phyloP scores from a whole-genome alignment of 35 echinoderm and acorn worm genomes.

The Ptychodera flava region DNA sequence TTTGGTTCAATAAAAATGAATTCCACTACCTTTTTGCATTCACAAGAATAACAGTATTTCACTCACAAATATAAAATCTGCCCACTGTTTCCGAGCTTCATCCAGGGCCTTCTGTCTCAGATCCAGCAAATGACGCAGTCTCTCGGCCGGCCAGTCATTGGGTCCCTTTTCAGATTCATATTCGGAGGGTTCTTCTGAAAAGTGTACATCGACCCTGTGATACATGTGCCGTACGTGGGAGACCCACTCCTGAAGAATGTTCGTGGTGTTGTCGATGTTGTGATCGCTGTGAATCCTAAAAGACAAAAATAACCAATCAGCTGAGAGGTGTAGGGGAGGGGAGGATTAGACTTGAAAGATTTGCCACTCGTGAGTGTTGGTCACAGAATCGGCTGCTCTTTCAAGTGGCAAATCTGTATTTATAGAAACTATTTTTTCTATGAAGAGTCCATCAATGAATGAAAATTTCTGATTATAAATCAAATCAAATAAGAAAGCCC shows the following conservation, averaged over 20 bases:
- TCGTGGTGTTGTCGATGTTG: slow-evolving; percentile 67
- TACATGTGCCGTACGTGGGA: slow-evolving; percentile 27
- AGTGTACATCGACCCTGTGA: slow-evolving; percentile 64
- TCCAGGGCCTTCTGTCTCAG: slow-evolving; percentile 60
- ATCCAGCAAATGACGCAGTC: slow-evolving; percentile 57
- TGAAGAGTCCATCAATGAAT: no score
- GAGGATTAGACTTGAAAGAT: background rate
- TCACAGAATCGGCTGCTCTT: background rate
- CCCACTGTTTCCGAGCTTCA: slow-evolving; percentile 72
- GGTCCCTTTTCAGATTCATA: slow-evolving; percentile 61
- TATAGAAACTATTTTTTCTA: background rate
- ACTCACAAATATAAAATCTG: slow-evolving; percentile 92
- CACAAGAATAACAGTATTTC: no score
- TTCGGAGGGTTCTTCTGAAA: slow-evolving; percentile 21
- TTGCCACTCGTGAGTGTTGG: background rate
- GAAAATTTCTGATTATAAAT: no score
- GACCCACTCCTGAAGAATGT: slow-evolving; percentile 73
- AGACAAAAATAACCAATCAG: slow-evolving; percentile 9
- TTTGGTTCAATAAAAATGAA: no score
- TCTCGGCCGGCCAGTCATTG: slow-evolving; percentile 64
- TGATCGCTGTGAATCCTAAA: slow-evolving; percentile 88
- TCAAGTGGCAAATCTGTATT: background rate
- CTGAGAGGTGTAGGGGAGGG: background rate
- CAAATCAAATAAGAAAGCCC: no score
- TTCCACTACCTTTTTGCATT: no score